phyloP scores from a whole-genome alignment of 2,797 vertebrate genomes.

The Helicolenus hilgendorfi region DNA sequence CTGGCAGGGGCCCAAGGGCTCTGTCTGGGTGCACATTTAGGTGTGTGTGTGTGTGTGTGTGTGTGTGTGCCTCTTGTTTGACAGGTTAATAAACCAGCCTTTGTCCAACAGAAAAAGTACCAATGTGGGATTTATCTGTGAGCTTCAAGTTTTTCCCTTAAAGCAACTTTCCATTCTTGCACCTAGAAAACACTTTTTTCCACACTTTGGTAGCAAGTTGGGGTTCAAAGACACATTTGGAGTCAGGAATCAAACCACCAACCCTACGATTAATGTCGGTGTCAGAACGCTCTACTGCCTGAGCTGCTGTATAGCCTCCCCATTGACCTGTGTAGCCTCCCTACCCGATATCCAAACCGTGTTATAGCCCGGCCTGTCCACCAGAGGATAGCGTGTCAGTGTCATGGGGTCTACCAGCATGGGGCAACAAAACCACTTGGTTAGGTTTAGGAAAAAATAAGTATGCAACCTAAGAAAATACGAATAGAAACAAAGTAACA shows the following conservation, averaged over 20 bases:
- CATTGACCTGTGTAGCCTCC: not conserved
- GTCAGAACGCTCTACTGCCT: not conserved
- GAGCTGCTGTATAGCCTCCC: not conserved
- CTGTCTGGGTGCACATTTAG: constrained; percentile 46
- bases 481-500: too few species aligned
- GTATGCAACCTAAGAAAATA: too few species aligned
- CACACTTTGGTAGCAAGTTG: not conserved
- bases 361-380: too few species aligned
- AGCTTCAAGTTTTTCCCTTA: constrained; percentile 28
- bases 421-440: too few species aligned
- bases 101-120: constrained; percentile 53
- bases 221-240: not conserved
- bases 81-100: constrained; percentile 76
- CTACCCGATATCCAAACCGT: too few species aligned
- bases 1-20: constrained; percentile 66
- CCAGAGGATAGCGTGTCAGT: too few species aligned
- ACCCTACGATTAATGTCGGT: not conserved
- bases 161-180: constrained; percentile 36
- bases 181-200: constrained; percentile 10
- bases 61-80: constrained; percentile 38
- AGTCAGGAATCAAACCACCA: not conserved
- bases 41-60: constrained; percentile 30
- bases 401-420: too few species aligned
- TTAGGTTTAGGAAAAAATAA: too few species aligned
- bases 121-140: constrained; percentile 42